Evolutionary conservation across 2,113 vertebrate genomes (phyloP), one percentile per base, ranked within the genome.

Genomic region (Plecturocebus donacophilus): DNA sequence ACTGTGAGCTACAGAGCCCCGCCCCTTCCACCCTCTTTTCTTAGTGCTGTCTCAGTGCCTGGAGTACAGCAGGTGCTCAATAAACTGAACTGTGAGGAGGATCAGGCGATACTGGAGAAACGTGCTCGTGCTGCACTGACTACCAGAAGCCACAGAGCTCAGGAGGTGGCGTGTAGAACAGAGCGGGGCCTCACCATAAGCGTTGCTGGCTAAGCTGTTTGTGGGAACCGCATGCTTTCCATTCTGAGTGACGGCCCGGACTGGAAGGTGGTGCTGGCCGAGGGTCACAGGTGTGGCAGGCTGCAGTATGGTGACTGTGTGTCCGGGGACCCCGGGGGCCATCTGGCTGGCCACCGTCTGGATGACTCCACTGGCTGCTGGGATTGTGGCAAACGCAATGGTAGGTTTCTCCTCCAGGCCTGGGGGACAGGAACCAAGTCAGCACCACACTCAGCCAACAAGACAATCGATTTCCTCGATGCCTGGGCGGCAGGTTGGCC

Each of bases 181-280:
- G 30, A 1, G 21, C 1, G 3, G n/a, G 71, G 32, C 47, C 98
- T 87, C 98, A 99, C 99, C 99, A 6, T 99, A 99, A 95, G 99
- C 45, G 61, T 95, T 99, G 97, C 99, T 90, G 0, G 99, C 81
- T 96, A 99, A 97, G 96, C 98, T 99, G 96, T 98, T 98, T 16
- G 98, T 98, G 97, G 99, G 99, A 68, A 99, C 92, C 0, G 98
- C 98, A 3, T 99, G 99, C 97, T 99, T 99, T 81, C 99, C 99
- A 0, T 99, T 99, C 98, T 99, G 99, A n/a, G 99, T 99, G 97
- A 99, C 98, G 0, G 99, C 98, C 32, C 99, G 98, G 82, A 99
- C 99, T 0, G 99, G 99, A 7, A 99, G 99, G 87, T 99, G 99
- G 97, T 99, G 99, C 97, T 99, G 99, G 13, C 99, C 99, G 5